Base-by-base conservation (phyloP, 2,888 invertebrate species). In the Erebia palarica region DNA sequence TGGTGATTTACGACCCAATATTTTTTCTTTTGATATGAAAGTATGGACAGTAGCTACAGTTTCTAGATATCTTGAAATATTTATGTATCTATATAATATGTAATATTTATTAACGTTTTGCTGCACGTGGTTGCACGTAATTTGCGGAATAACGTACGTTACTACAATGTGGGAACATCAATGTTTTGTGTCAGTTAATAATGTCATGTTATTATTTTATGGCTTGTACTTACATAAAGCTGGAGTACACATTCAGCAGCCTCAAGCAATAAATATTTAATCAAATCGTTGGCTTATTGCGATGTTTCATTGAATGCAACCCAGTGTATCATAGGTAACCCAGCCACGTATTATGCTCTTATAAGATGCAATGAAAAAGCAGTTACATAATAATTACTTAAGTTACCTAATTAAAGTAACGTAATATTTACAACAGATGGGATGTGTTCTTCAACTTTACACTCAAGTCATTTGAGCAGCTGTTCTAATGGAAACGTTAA, bases 401-500 rank as follows among this genome's bases (percentile, higher is more conserved):
- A 60, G 8, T 16, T 16, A 8, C 16, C 0, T 53, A 8, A 53
- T 53, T 8, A 36, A 36, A 7, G 36, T 36, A 36, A 36, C 36
- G 5, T 36, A 36, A 36, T 53, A n/a, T 53, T n/a, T n/a, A 16
- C n/a, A 16, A 14, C 49, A 49, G 49, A 53, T 53, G 16, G 16
- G n/a, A 10, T 2, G 13, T 47, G 16, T 59, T 47, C 21, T 64
- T 59, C 5, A 36, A 51, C 36, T 64, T 51, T 36, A 16, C 55
- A 67, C 18, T 70, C 47, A 16, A 58, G 36, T 27, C 27, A 27
- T 27, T 27, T 4, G 27, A 2, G 4, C 36, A 7, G 27, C 16
- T 47, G 53, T 59, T 47, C 7, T 47, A 67, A 71, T 21, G 27
- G 53, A 65, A 70, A 18, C 36, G 51, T 16, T 13, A 71, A 61